Percentiles rank a stretch among this genome's conserved stretches.
These are phyloP conservation scores for Manacus vitellinus DNA, from an alignment of 2,113 vertebrate genomes.

Conservation along the genomic window DNA sequence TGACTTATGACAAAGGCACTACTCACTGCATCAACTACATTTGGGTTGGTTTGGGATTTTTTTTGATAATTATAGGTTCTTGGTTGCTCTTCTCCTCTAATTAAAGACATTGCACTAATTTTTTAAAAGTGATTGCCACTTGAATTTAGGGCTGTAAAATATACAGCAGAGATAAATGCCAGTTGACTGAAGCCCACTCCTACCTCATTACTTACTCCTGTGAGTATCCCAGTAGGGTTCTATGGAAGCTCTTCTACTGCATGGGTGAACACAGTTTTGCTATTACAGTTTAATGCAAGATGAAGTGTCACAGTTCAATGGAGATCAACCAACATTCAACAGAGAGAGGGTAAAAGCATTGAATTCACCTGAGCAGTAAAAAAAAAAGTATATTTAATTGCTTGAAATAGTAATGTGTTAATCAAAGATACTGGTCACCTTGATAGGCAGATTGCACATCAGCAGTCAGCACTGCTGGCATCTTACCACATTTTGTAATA, in stretches of 20 bases:
- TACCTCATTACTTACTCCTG: neutral
- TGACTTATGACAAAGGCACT: slow-evolving; percentile 9
- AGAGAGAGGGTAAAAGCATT: neutral
- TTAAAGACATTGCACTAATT: slow-evolving; percentile 10
- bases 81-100: slow-evolving; percentile 20
- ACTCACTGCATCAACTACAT: neutral
- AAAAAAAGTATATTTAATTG: neutral
- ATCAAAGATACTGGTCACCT: neutral
- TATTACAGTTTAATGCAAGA: neutral
- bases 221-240: neutral
- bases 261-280: neutral
- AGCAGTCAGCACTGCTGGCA: neutral
- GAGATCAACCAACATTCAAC: neutral
- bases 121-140: neutral
- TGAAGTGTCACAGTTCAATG: neutral
- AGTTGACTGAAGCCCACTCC: neutral
- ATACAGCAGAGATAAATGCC: neutral
- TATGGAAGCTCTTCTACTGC: neutral
- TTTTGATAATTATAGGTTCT: slow-evolving; percentile 7
- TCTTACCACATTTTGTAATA: neutral
- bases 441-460: neutral
- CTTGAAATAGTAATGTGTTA: neutral
- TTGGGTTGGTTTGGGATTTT: too few species aligned
- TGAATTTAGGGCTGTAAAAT: neutral
- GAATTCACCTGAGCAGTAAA: neutral